Percentiles rank a stretch among this genome's conserved stretches.
These are phyloP conservation scores for Rhopalosiphum maidis DNA, from an alignment of 1,140 invertebrate species.

Conservation along the genomic window DNA sequence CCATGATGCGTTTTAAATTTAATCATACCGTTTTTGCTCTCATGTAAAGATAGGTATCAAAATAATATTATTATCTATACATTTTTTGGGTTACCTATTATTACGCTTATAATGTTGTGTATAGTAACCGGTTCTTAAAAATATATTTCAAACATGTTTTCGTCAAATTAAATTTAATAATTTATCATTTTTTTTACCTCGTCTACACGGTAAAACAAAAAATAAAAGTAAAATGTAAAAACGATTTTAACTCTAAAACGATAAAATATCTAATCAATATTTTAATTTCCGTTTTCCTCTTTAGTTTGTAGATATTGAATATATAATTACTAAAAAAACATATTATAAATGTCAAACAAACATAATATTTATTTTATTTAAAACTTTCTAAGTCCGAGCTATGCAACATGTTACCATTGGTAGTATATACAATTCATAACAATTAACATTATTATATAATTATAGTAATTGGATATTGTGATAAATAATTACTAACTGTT, in stretches of 20 bases:
- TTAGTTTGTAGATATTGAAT: not conserved
- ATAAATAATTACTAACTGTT: not conserved
- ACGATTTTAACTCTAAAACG: not conserved
- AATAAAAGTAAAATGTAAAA: not conserved
- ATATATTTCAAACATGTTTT: slow-evolving; percentile 6
- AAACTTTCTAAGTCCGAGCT: not conserved
- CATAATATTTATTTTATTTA: not conserved
- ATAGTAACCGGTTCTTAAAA: slow-evolving; percentile 15
- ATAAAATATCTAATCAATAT: not conserved
- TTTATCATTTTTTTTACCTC: not conserved
- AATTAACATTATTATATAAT: not conserved
- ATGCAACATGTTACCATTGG: not conserved
- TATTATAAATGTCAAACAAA: not conserved
- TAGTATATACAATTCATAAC: not conserved
- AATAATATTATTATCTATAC: not conserved
- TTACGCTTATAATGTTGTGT: not conserved
- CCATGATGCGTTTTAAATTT: not conserved
- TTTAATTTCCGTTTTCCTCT: not conserved
- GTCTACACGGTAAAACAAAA: not conserved
- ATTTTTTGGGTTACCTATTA: not conserved
- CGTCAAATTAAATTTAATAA: not conserved
- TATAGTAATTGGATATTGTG: not conserved
- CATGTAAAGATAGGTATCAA: slow-evolving; percentile 19
- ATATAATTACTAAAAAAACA: not conserved
- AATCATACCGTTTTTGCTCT: slow-evolving; percentile 6